These are phyloP conservation scores for Aporophyla nigra DNA, from an alignment of 2,888 invertebrate species.

Conservation along the genomic window DNA sequence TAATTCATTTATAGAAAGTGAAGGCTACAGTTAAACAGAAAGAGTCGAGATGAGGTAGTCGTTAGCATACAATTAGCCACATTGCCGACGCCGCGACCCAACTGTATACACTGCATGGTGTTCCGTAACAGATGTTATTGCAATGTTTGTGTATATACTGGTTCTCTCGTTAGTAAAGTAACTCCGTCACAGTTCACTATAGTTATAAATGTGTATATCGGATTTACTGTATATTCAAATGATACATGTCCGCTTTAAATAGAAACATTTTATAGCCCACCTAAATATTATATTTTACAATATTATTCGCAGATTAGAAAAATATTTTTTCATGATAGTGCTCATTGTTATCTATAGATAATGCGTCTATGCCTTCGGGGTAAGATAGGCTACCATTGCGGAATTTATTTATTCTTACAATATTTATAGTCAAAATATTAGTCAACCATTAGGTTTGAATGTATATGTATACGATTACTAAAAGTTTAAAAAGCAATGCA, in stretches of 20 bases:
- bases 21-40: constrained; percentile 34
- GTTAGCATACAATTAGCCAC: constrained; percentile 47
- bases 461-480: constrained; percentile 42
- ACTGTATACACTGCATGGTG: constrained; percentile 49
- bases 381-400: constrained; percentile 39
- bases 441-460: constrained; percentile 5
- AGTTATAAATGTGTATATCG: constrained; percentile 73
- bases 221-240: constrained; percentile 77
- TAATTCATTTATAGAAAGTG: constrained; percentile 53
- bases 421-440: constrained; percentile 18
- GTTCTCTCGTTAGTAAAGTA: constrained; percentile 72
- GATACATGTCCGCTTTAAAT: constrained; percentile 80
- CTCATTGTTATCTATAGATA: constrained; percentile 78
- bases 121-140: constrained; percentile 51
- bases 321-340: constrained; percentile 89
- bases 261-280: constrained; percentile 79
- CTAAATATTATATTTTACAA: constrained; percentile 84
- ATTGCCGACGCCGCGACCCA: constrained; percentile 42
- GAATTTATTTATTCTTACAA: constrained; percentile 3
- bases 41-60: constrained; percentile 33
- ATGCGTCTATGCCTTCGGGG: constrained; percentile 62
- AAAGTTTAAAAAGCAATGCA: constrained; percentile 41
- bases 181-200: constrained; percentile 76
- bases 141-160: constrained; percentile 67
- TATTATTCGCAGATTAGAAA: constrained; percentile 86